Percentiles rank a stretch among this genome's conserved stretches.
phyloP scores from a whole-genome alignment of 2,888 invertebrate genomes.

The Hirtodrosophila confusa region DNA sequence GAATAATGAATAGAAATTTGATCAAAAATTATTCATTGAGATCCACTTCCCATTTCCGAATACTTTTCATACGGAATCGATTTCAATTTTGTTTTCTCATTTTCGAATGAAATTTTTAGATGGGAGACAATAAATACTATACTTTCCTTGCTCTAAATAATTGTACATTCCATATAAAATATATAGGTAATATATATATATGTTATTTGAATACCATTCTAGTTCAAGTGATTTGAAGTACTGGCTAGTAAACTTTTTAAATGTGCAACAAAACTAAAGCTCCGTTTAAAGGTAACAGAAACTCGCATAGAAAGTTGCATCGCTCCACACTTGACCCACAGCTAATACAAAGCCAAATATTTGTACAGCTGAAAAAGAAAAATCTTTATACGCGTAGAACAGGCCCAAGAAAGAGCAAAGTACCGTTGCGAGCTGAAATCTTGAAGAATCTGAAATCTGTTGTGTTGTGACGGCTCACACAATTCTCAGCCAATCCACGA shows the following conservation, averaged over 20 bases:
- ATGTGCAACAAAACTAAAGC: neutral
- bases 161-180: no score
- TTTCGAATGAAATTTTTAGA: no score
- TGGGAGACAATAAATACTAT: no score
- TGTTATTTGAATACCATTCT: no score
- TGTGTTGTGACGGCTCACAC: conserved; percentile 24
- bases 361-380: conserved; percentile 52
- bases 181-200: no score
- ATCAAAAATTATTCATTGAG: no score
- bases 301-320: conserved; percentile 46
- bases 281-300: conserved; percentile 13
- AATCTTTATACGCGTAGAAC: conserved; percentile 30
- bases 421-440: conserved; percentile 46
- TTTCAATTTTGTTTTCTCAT: no score
- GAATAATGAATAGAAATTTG: no score
- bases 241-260: neutral
- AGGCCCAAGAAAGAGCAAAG: conserved; percentile 40
- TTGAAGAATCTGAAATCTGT: conserved; percentile 42
- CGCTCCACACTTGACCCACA: conserved; percentile 51
- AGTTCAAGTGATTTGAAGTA: no score
- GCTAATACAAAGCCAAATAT: conserved; percentile 62
- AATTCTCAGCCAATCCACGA: conserved; percentile 24
- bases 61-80: no score
- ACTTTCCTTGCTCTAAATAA: no score
- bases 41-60: no score